phyloP scores from a whole-genome alignment of 2,113 vertebrate genomes.

The Rhegmatorhina hoffmannsi region DNA sequence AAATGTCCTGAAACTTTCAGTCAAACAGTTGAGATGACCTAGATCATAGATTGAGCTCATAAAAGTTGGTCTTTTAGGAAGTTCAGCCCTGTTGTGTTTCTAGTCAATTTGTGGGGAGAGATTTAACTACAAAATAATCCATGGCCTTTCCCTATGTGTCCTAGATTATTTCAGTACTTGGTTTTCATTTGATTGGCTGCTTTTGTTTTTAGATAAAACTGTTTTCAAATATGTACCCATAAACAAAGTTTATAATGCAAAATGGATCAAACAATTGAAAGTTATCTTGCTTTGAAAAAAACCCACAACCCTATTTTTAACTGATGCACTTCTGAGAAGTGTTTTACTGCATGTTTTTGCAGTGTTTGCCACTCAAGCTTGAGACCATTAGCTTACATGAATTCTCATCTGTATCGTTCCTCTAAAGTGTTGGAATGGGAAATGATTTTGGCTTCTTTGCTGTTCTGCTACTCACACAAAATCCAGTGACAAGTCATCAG shows the following conservation, averaged over 20 bases:
- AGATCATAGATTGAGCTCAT: background rate
- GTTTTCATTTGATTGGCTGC: background rate
- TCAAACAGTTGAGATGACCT: background rate
- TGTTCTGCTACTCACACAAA: slow-evolving; percentile 20
- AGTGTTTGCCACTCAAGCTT: background rate
- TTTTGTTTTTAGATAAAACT: background rate
- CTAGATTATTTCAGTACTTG: background rate
- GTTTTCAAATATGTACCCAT: background rate
- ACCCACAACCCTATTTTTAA: background rate
- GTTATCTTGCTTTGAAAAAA: background rate
- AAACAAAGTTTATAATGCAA: background rate
- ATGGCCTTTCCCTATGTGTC: background rate
- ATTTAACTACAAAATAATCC: background rate
- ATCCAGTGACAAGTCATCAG: slow-evolving; percentile 60
- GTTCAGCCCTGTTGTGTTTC: background rate
- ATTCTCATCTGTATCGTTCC: rapidly evolving
- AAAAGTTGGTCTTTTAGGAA: background rate
- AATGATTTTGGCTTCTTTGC: slow-evolving; percentile 35
- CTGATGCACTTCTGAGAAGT: background rate
- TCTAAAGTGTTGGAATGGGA: background rate
- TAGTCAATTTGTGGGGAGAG: background rate
- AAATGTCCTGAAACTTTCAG: background rate
- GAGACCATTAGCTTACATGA: background rate
- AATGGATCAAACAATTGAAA: background rate
- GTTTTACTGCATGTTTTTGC: background rate